phyloP scores from a whole-genome alignment of 2,113 vertebrate species.

The Peromyscus californicus region DNA sequence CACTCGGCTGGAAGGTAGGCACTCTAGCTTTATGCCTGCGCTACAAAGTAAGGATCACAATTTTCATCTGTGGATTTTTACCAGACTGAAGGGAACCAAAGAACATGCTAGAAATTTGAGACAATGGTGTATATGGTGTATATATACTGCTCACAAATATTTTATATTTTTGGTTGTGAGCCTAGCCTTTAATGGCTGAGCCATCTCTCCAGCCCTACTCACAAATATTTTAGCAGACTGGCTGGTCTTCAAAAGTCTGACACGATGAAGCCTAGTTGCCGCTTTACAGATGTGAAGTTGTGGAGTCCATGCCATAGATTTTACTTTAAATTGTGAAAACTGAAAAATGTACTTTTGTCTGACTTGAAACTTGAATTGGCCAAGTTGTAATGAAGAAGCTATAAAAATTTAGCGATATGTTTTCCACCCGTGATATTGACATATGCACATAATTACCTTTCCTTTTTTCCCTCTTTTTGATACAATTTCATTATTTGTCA shows the following conservation, averaged over 20 bases:
- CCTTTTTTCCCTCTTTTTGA: constrained; percentile 90
- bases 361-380: constrained; percentile 66
- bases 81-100: constrained; percentile 57
- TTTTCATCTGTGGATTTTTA: constrained; percentile 69
- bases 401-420: constrained; percentile 85
- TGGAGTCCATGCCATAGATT: constrained; percentile 15
- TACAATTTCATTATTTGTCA: constrained; percentile 99
- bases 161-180: constrained; percentile 53
- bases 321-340: constrained; percentile 60
- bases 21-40: constrained; percentile 44
- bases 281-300: constrained; percentile 53
- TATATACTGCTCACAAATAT: constrained; percentile 70
- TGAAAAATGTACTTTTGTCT: constrained; percentile 48
- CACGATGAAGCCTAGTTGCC: constrained; percentile 51
- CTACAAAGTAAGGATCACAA: constrained; percentile 42
- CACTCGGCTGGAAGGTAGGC: constrained; percentile 65
- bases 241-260: constrained; percentile 70
- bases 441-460: constrained; percentile 97
- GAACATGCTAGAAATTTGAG: constrained; percentile 66
- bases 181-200: background rate
- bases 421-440: constrained; percentile 89
- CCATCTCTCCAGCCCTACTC: background rate
- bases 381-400: constrained; percentile 73
- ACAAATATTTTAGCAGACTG: constrained; percentile 81
- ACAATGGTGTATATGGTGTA: constrained; percentile 9